Percentiles rank a stretch among this genome's conserved stretches.
Conservation (phyloP, 2,113 vertebrate species). For the Podarcis cretensis region DNA sequence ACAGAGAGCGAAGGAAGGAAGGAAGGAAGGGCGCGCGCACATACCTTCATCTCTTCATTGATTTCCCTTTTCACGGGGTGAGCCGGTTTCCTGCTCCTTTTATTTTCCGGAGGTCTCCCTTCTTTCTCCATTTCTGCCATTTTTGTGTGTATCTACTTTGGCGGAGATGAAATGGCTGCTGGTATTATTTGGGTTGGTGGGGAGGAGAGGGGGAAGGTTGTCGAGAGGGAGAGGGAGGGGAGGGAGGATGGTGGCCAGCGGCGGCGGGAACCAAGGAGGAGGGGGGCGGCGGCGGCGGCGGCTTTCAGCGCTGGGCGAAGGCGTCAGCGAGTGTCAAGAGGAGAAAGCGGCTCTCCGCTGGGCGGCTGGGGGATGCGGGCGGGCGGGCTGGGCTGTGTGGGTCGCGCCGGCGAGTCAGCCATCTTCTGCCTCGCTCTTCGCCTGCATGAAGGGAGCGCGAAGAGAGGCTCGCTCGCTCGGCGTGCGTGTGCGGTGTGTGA, state of each 20-base stretch:
- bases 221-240: conserved; percentile 54
- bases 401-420: conserved; percentile 80
- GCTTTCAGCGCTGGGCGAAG: conserved; percentile 37
- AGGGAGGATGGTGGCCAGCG: conserved; percentile 36
- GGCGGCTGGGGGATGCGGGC: conserved; percentile 67
- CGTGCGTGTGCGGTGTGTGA: conserved; percentile 60
- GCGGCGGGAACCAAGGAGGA: neutral
- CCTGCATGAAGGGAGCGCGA: conserved; percentile 51
- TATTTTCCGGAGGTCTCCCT: conserved; percentile 99
- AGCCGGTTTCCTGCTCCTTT: conserved; percentile 95
- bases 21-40: conserved; percentile 32
- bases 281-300: conserved; percentile 50
- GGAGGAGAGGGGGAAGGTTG: neutral
- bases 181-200: conserved; percentile 63
- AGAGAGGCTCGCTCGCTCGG: conserved; percentile 5
- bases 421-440: conserved; percentile 87
- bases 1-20: neutral
- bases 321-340: conserved; percentile 47
- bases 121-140: conserved; percentile 99
- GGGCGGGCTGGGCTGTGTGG: conserved; percentile 61
- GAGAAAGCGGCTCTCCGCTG: conserved; percentile 17
- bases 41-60: conserved; percentile 99
- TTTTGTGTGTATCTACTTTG: conserved; percentile 78
- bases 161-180: conserved; percentile 84
- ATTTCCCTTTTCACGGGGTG: conserved; percentile 97